Evolutionary conservation across 2,888 invertebrate species (phyloP), one percentile per base, ranked within the genome.

Genomic region (Diarsia brunnea): DNA sequence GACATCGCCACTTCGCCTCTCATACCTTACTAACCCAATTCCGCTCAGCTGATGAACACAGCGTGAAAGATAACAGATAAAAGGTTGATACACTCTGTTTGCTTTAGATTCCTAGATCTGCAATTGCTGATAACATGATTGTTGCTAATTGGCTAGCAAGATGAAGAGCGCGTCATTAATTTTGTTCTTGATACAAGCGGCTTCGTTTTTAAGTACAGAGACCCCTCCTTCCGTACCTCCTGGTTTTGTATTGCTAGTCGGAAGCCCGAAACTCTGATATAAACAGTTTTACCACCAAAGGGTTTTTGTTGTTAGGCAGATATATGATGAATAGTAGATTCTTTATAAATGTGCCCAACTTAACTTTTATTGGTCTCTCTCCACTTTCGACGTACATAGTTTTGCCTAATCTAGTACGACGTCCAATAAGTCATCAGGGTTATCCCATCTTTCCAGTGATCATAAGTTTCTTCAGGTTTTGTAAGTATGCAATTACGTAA

Each of bases 11-110:
- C 64, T 24, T 69, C 68, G 38, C 31, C 38, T 38, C 66, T 51
- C 47, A 4, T 43, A 71, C 19, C 67, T 69, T 63, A 77, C 84
- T 86, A 69, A 81, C 88, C 86, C 60, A 69, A 77, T 86, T 88
- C 69, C 76, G 24, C 72, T 69, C 72, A 68, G 76, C 63, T 80
- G 81, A 75, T 84, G 73, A 78, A 72, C 82, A 85, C 78, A 58
- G 69, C 65, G 73, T 65, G 31, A 58, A 63, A 87, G 84, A 86
- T 85, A 66, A 74, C 69, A 87, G 79, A 85, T 86, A 73, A 83
- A 75, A 67, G 74, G 79, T 74, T 75, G 86, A 80, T 78, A 76
- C 78, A 86, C 84, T 86, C 86, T 87, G 86, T 86, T 86, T 86
- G 68, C 68, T 45, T 80, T 84, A 63, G 64, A 80, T 80, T 76